These are phyloP conservation scores for Dynastes maya DNA, from an alignment of 2,888 invertebrate species.

Conservation along the genomic window DNA sequence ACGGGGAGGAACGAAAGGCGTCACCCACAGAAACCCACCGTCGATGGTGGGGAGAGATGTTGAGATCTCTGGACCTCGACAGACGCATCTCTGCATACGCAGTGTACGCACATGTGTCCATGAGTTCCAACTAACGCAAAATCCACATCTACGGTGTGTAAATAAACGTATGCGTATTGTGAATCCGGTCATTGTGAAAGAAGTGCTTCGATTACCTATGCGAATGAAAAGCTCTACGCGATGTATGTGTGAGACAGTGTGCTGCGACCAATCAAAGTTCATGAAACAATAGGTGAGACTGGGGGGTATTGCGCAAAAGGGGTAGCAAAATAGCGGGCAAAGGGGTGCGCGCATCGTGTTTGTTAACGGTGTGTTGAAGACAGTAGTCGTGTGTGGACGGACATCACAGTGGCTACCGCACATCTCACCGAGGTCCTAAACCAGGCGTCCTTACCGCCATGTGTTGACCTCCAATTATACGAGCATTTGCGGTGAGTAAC, in stretches of 20 bases:
- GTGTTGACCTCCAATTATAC: constrained; percentile 68
- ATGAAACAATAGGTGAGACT: constrained; percentile 66
- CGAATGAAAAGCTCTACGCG: constrained; percentile 26
- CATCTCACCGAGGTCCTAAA: constrained; percentile 69
- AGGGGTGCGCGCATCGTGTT: constrained; percentile 61
- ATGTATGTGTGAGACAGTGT: constrained; percentile 57
- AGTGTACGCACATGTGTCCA: constrained; percentile 67
- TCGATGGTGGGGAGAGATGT: constrained; percentile 63
- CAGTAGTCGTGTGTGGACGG: constrained; percentile 61
- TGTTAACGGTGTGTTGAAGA: constrained; percentile 52
- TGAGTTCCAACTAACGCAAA: constrained; percentile 55
- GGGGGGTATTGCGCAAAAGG: constrained; percentile 56
- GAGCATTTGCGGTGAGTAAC: constrained; percentile 68
- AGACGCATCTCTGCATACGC: constrained; percentile 70
- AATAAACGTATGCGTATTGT: constrained; percentile 47
- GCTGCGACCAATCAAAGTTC: constrained; percentile 59
- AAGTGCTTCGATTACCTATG: constrained; percentile 54
- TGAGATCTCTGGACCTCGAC: constrained; percentile 62
- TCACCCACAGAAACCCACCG: constrained; percentile 52
- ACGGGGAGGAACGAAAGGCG: constrained; percentile 65
- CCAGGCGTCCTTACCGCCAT: constrained; percentile 68
- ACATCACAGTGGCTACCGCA: constrained; percentile 70
- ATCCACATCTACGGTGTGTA: constrained; percentile 47
- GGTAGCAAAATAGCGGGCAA: constrained; percentile 48
- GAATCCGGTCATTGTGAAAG: constrained; percentile 34